Evolutionary conservation across 1,140 invertebrate genomes (phyloP).

Genomic region (Pentalonia nigronervosa): DNA sequence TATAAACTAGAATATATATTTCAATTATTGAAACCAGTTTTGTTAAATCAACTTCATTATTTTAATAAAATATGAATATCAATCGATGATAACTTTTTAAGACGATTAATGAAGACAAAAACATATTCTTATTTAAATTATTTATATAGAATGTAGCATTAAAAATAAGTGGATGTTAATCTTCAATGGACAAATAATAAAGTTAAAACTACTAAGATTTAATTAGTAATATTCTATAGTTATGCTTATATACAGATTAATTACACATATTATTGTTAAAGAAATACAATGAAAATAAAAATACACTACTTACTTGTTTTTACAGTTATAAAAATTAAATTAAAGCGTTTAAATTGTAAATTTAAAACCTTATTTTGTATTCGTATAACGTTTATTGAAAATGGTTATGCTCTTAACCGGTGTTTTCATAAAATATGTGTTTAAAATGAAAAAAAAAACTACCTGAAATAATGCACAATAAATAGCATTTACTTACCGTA

Average conservation of each 20-base stretch:
- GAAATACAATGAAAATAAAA: too few species aligned
- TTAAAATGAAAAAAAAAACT: background rate
- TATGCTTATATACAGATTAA: too few species aligned
- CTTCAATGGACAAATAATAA: too few species aligned
- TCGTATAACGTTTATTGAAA: background rate
- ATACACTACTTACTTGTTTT: too few species aligned
- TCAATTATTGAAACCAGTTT: background rate
- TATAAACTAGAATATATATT: background rate
- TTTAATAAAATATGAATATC: background rate
- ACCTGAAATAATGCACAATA: background rate
- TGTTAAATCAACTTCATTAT: background rate
- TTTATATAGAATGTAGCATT: too few species aligned
- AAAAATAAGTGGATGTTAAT: too few species aligned
- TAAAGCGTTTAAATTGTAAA: background rate
- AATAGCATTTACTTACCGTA: background rate
- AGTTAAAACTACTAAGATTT: too few species aligned
- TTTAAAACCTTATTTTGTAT: background rate
- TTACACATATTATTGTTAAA: too few species aligned
- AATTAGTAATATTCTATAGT: too few species aligned
- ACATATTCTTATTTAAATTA: too few species aligned
- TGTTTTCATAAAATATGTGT: background rate
- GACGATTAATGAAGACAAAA: background rate
- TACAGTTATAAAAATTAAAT: too few species aligned
- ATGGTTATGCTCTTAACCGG: background rate
- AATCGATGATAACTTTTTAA: background rate